Evolutionary conservation across 2,113 vertebrate species (phyloP).

Genomic region (Pteruthius melanotis): DNA sequence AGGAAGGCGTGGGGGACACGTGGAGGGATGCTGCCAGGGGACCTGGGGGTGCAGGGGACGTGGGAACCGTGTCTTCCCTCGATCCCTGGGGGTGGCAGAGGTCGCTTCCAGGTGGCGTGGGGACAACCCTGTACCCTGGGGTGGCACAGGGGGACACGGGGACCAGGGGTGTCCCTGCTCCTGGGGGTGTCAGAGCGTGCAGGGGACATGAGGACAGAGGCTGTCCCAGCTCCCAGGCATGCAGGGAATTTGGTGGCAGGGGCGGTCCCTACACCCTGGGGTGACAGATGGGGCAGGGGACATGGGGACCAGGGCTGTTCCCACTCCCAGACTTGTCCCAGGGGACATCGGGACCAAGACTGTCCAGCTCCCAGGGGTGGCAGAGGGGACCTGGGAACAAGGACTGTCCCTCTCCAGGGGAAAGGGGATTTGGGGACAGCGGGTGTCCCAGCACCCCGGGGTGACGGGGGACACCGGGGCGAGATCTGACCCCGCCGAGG

Average conservation of each 20-base stretch:
- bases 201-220: not conserved
- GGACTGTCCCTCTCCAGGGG: not conserved
- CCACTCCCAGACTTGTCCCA: not conserved
- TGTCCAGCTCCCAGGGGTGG: not conserved
- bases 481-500: not conserved
- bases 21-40: not conserved
- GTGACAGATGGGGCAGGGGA: not conserved
- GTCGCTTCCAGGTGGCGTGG: not conserved
- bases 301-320: not conserved
- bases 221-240: not conserved
- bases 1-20: not conserved
- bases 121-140: not conserved
- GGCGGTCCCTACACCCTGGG: not conserved
- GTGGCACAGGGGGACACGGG: not conserved
- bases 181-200: not conserved
- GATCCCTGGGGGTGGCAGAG: not conserved
- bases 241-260: not conserved
- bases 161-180: not conserved
- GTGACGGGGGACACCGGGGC: not conserved
- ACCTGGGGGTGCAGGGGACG: not conserved
- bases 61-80: too few relatives aligned
- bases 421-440: not conserved
- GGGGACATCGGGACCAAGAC: not conserved
- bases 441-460: not conserved
- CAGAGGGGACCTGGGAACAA: not conserved